phyloP scores from a whole-genome alignment of 2,113 vertebrate genomes.

The Tragelaphus imberbis region DNA sequence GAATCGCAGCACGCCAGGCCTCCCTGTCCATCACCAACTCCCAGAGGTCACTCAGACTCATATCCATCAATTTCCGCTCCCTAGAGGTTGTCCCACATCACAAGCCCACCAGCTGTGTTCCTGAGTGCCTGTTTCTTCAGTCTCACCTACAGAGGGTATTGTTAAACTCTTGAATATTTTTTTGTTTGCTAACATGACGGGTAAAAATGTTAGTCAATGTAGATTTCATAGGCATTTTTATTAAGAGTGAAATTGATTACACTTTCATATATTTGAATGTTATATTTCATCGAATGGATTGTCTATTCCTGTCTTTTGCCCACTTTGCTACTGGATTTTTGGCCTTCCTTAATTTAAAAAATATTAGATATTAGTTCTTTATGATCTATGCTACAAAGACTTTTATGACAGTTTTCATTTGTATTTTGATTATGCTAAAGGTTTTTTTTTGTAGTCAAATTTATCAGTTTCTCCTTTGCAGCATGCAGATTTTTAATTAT shows the following conservation, averaged over 20 bases:
- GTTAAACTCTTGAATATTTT: neutral
- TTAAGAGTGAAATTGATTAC: neutral
- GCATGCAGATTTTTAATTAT: neutral
- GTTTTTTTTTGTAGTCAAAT: neutral
- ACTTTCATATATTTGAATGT: neutral
- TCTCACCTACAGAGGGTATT: neutral
- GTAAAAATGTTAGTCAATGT: neutral
- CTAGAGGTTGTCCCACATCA: rapidly evolving
- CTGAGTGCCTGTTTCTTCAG: neutral
- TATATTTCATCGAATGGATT: neutral
- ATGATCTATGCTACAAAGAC: neutral
- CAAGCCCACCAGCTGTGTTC: neutral
- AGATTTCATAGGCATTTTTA: neutral
- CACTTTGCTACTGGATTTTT: neutral
- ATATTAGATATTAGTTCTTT: neutral
- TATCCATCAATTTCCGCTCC: too few species aligned
- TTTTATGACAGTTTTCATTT: neutral
- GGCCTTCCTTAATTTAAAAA: neutral
- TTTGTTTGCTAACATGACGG: neutral
- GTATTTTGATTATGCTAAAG: neutral
- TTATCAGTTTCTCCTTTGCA: neutral
- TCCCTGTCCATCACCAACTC: too few species aligned
- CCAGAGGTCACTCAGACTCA: too few species aligned
- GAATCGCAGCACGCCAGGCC: too few species aligned
- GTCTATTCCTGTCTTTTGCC: neutral